A percentile compares a stretch with the other conserved stretches of the same genome.
These are phyloP conservation scores for Ardeotis arabs DNA, from an alignment of 2,113 vertebrate genomes.

Conservation along the genomic window DNA sequence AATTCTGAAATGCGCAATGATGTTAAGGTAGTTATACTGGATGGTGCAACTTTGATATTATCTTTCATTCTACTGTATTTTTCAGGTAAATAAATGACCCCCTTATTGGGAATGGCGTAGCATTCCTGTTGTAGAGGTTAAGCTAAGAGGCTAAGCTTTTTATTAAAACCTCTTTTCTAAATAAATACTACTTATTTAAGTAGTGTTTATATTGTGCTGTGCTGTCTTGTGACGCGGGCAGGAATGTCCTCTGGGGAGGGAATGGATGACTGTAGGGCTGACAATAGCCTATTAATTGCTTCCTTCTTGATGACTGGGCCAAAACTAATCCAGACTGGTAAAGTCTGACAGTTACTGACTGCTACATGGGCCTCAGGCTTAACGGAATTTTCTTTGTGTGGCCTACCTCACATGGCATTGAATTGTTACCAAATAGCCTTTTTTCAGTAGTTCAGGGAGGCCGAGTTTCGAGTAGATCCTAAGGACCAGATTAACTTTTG, in stretches of 20 bases:
- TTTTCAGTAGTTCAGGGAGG: not conserved
- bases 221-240: not conserved
- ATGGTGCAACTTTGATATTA: not conserved
- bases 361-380: not conserved
- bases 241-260: not conserved
- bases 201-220: not conserved
- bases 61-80: not conserved
- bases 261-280: not conserved
- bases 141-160: not conserved
- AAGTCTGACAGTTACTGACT: not conserved
- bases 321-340: not conserved
- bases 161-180: not conserved
- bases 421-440: not conserved
- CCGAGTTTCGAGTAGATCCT: not conserved
- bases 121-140: not conserved
- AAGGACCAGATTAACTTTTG: not conserved
- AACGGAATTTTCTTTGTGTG: not conserved
- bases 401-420: not conserved
- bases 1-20: not conserved
- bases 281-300: not conserved
- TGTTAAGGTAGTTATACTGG: not conserved
- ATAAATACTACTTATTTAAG: not conserved
- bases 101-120: not conserved
- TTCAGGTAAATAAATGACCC: not conserved
- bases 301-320: not conserved